phyloP scores from a whole-genome alignment of 2,797 vertebrate genomes.

The Hydrocynus forskahlii region DNA sequence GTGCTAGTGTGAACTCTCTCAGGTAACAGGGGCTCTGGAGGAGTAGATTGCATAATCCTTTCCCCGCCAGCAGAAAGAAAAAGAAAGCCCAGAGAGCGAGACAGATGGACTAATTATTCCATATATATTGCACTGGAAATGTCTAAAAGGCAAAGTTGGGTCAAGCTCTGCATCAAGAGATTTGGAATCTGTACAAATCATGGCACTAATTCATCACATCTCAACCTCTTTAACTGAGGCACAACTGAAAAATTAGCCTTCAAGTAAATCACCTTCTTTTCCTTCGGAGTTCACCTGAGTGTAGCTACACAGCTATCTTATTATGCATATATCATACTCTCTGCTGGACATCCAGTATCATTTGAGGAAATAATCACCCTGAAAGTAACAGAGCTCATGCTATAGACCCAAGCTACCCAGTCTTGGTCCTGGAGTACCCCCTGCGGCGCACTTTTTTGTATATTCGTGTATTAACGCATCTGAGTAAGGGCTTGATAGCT shows the following conservation, averaged over 20 bases:
- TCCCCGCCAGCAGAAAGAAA: constrained; percentile 65
- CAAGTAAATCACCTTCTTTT: constrained; percentile 17
- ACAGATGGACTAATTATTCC: constrained; percentile 52
- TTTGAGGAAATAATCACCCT: neutral
- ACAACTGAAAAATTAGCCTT: neutral
- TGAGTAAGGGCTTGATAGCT: no score
- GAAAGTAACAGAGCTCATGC: neutral
- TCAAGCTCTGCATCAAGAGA: constrained; percentile 34
- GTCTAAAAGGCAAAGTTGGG: constrained; percentile 28
- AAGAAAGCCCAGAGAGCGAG: constrained; percentile 63
- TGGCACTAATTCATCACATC: neutral
- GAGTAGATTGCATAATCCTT: constrained; percentile 73
- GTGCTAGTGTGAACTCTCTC: constrained; percentile 49
- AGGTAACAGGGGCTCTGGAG: constrained; percentile 54
- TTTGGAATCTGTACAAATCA: constrained; percentile 12
- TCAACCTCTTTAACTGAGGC: neutral
- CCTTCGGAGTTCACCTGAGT: constrained; percentile 13
- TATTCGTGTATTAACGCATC: no score
- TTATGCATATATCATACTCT: neutral
- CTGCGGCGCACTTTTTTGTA: no score
- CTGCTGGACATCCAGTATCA: neutral
- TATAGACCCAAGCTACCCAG: constrained; percentile 13
- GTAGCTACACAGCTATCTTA: constrained; percentile 23
- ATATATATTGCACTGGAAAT: constrained; percentile 36
- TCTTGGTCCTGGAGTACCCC: neutral